phyloP scores from a whole-genome alignment of 2,797 vertebrate genomes.

The Falco novaeseelandiae region DNA sequence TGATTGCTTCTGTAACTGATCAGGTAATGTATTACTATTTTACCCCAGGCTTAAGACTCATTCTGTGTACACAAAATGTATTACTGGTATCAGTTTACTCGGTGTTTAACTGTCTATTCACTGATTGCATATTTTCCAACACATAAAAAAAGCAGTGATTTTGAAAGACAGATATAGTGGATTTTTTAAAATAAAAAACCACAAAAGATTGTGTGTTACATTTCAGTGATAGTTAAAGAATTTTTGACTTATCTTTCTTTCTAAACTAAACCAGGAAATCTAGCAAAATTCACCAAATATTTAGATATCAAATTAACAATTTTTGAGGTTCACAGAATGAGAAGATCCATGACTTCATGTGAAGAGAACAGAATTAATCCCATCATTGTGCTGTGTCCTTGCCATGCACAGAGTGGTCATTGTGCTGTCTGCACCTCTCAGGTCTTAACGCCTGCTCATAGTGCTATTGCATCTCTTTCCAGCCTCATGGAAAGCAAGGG shows the following conservation, averaged over 20 bases:
- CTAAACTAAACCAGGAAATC: neutral
- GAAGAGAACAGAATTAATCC: neutral
- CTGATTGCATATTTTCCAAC: neutral
- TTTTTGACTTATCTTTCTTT: neutral
- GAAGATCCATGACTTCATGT: neutral
- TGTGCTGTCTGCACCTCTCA: neutral
- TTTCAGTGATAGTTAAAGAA: neutral
- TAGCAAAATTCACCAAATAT: neutral
- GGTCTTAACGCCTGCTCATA: neutral
- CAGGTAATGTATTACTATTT: neutral
- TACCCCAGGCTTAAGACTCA: neutral
- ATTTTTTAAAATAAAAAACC: neutral
- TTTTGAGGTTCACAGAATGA: neutral
- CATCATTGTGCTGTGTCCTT: neutral
- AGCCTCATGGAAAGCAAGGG: neutral
- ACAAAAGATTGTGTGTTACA: neutral
- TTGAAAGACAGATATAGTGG: neutral
- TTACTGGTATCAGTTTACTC: slow-evolving; percentile 6
- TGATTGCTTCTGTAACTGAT: neutral
- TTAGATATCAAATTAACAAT: neutral
- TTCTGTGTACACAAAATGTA: neutral
- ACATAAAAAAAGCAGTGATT: neutral
- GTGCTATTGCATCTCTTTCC: neutral
- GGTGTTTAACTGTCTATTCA: neutral
- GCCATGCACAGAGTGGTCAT: neutral